Evolutionary conservation across 1,140 invertebrate genomes (phyloP), one percentile per base, ranked within the genome.

Genomic region (Battus philenor): DNA sequence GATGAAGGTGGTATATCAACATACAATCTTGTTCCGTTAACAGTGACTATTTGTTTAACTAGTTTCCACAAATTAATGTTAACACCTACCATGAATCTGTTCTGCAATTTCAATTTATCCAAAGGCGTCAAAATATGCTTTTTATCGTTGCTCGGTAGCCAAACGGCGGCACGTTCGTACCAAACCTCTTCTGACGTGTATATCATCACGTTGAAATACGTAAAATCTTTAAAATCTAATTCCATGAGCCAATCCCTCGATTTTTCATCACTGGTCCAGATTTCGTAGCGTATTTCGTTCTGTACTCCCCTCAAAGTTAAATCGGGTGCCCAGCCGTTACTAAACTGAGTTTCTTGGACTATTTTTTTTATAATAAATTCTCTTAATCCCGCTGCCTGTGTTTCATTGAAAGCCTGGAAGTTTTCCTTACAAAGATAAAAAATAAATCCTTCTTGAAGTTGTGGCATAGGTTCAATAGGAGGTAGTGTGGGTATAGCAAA

Each of bases 41-140:
- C 13, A 1, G 56, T 79, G 6, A 78, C 50, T 5, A 85, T 63
- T 32, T 73, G 67, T 39, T 76, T 81, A 1, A 85, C 68, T 6
- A 79, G 54, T 45, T 85, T 85, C 81, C 81, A 85, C 56, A 74
- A 76, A 66, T 56, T 54, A 58, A 85, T 62, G 33, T 79, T 63
- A 12, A 80, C 50, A 13, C 54, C 69, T 7, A 64, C 56, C 15
- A 78, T 24, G 4, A 59, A 30, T 44, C 48, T 68, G 44, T 85
- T 85, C 59, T 85, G 81, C 22, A 85, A 47, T 22, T 68, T 69
- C 1, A 85, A 59, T 31, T 85, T 82, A 0, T 50, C 34, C 6
- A 82, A 32, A 1, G 81, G 81, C 9, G 74, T 69, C 4, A 76
- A 54, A 24, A 64, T 69, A 2, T 58, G 50, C 36, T 49, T 59